Base-by-base conservation (phyloP, 2,113 vertebrate species). In the Chloropsis hardwickii region DNA sequence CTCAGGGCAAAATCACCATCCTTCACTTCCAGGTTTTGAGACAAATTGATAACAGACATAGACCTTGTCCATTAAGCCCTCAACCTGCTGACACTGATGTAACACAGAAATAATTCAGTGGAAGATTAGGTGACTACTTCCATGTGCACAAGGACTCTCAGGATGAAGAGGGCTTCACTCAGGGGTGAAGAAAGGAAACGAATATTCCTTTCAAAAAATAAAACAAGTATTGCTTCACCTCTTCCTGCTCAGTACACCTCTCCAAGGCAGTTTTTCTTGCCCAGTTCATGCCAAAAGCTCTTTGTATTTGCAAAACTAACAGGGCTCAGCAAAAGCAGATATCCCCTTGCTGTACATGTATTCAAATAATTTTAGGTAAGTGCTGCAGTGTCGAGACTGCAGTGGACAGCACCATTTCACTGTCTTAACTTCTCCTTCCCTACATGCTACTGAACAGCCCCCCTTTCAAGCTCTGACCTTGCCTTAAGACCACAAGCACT, bases 341-440 rank as follows among this genome's bases (percentile, higher is more conserved):
- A 54, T 64, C 11, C 19, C 29, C 31, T 77, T 57, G 25, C 12
- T 73, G 15, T 12, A 7, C 0, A 0, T 22, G 9, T 64, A 54
- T 76, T 57, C 10, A n/a, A 44, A 48, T 31, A 13, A 29, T 39
- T 72, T n/a, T 29, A 77, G 22, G 6, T 19, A 39, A 53, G 18
- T 57, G 37, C n/a, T 57, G 57, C 37, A 69, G 39, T 35, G 60
- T 25, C 0, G 2, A 60, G 45, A 14, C 6, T 56, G 23, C 47
- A n/a, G 35, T 53, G 72, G n/a, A 28, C 10, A 69, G 50, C 19
- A 65, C 15, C 18, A 33, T 25, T 69, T 65, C 0, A 1, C 5
- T 39, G 18, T 85, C 23, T 57, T 47, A 47, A 56, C 19, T 83
- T 67, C 23, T 6, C 22, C 28, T 86, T 89, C 31, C 25, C 15